Conservation (phyloP, 2,113 vertebrate species). For the Ibidorhyncha struthersii region DNA sequence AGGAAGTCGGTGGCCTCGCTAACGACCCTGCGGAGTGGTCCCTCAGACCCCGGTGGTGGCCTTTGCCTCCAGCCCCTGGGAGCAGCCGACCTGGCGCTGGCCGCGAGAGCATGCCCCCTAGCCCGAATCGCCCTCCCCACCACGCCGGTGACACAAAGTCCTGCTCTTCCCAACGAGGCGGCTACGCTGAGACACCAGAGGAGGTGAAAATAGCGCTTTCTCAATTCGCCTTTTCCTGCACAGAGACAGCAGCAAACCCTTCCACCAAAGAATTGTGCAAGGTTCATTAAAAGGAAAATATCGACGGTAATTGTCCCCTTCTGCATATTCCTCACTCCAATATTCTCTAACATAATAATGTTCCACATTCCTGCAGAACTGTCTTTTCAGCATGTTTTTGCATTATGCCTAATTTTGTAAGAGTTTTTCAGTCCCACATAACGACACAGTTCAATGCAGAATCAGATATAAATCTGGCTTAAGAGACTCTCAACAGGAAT, state of each 20-base stretch:
- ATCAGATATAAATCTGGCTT: conserved; percentile 86
- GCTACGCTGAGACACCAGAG: not conserved
- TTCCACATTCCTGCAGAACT: conserved; percentile 74
- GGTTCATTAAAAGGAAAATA: conserved; percentile 73
- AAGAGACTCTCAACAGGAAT: conserved; percentile 86
- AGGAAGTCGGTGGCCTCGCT: not conserved
- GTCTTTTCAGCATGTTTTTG: conserved; percentile 83
- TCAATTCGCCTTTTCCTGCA: conserved; percentile 28
- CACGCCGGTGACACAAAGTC: not conserved
- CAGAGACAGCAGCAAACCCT: conserved; percentile 59
- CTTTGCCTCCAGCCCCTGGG: too few relatives aligned
- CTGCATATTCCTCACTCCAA: conserved; percentile 66
- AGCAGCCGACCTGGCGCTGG: too few relatives aligned
- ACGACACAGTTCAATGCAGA: conserved; percentile 82
- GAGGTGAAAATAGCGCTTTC: not conserved
- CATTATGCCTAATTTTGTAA: conserved; percentile 81
- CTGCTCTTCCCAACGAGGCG: not conserved
- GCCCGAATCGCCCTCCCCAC: accelerated
- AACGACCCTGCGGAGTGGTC: accelerated
- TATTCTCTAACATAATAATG: conserved; percentile 72
- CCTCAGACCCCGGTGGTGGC: not conserved
- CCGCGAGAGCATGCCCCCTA: too few relatives aligned
- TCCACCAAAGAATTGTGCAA: conserved; percentile 33
- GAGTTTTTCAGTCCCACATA: conserved; percentile 77
- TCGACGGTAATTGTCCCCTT: conserved; percentile 70